A percentile compares a stretch with the other conserved stretches of the same genome.
Evolutionary conservation across 1,140 invertebrate genomes (phyloP).

Genomic region (Megalonaias nervosa): DNA sequence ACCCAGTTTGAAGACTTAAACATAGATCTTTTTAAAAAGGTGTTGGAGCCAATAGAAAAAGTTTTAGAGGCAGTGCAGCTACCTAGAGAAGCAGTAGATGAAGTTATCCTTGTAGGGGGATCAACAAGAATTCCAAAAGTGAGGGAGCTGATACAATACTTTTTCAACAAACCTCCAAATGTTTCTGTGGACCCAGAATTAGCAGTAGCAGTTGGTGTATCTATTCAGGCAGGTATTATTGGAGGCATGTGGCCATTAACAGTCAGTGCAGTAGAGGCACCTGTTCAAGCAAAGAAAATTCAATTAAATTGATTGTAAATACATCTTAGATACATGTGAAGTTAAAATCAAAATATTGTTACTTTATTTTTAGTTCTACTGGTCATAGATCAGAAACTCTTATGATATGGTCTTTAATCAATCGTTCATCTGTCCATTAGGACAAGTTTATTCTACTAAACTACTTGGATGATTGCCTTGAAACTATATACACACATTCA

Average conservation of each 20-base stretch:
- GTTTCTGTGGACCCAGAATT: slow-evolving; percentile 73
- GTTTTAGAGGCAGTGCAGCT: slow-evolving; percentile 91
- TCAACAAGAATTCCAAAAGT: slow-evolving; percentile 74
- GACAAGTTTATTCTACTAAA: too few species aligned
- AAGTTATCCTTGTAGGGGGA: slow-evolving; percentile 74
- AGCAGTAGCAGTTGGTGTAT: slow-evolving; percentile 73
- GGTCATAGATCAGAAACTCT: too few species aligned
- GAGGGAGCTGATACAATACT: slow-evolving; percentile 66
- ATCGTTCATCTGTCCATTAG: too few species aligned
- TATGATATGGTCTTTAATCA: too few species aligned
- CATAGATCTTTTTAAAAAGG: slow-evolving; percentile 70
- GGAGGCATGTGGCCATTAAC: slow-evolving; percentile 75
- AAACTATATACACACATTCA: too few species aligned
- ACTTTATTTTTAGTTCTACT: too few species aligned
- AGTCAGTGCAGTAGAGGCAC: slow-evolving; percentile 74
- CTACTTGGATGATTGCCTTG: too few species aligned
- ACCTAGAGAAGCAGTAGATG: slow-evolving; percentile 68
- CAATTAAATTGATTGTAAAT: slow-evolving; percentile 38
- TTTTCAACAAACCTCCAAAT: slow-evolving; percentile 71
- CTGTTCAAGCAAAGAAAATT: slow-evolving; percentile 69
- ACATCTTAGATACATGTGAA: too few species aligned
- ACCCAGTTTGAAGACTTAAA: slow-evolving; percentile 72
- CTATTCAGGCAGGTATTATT: slow-evolving; percentile 74
- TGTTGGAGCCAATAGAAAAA: slow-evolving; percentile 65
- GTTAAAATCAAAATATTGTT: too few species aligned